Conservation (phyloP, 2,113 vertebrate species). For the Pseudopodoces humilis region DNA sequence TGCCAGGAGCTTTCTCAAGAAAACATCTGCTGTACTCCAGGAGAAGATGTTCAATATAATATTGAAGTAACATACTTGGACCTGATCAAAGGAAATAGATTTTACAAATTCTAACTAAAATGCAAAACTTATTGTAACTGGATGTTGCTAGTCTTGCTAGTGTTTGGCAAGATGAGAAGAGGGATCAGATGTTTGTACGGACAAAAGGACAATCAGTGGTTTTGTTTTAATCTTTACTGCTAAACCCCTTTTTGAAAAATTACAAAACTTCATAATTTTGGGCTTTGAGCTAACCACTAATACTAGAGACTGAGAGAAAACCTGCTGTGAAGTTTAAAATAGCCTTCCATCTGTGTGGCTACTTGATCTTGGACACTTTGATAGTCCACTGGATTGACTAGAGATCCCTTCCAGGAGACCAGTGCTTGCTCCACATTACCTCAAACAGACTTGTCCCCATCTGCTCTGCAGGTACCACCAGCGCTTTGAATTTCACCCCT, state of each 20-base stretch:
- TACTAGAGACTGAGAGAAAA: background rate
- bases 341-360: background rate
- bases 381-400: background rate
- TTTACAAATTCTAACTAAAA: background rate
- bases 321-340: background rate
- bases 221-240: background rate
- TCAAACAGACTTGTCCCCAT: background rate
- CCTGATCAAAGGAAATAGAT: background rate
- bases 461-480: background rate
- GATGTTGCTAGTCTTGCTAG: background rate
- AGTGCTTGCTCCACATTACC: fast-evolving
- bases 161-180: background rate
- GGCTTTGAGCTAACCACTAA: background rate
- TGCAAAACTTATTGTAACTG: background rate
- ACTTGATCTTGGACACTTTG: background rate
- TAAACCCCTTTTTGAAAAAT: background rate
- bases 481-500: background rate
- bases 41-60: background rate
- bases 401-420: background rate
- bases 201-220: background rate
- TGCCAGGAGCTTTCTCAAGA: background rate
- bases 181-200: background rate
- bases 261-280: background rate
- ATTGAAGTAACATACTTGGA: background rate
- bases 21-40: background rate